A percentile compares a stretch with the other conserved stretches of the same genome.
These are phyloP conservation scores for Carassius auratus DNA, from an alignment of 2,113 vertebrate genomes.

Conservation along the genomic window DNA sequence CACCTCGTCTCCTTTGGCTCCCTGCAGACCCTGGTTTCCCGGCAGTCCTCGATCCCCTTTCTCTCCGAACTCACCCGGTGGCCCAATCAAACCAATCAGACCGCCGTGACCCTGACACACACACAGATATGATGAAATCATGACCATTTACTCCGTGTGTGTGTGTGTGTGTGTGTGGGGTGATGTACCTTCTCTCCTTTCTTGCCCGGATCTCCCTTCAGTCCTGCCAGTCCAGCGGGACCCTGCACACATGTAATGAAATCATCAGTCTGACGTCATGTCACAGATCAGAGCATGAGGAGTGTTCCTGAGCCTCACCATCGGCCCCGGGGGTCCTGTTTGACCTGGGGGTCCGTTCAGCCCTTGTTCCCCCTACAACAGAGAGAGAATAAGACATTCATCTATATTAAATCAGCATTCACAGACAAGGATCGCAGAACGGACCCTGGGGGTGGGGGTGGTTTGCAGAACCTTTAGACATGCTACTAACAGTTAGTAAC, in stretches of 20 bases:
- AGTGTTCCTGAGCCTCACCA: constrained; percentile 77
- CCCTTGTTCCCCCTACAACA: constrained; percentile 92
- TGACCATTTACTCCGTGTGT: background rate
- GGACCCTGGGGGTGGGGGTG: no score
- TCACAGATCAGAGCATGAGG: background rate
- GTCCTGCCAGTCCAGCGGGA: constrained; percentile 88
- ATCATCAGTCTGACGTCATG: background rate
- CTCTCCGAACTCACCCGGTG: constrained; percentile 92
- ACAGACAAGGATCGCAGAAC: background rate
- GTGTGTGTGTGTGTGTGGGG: background rate
- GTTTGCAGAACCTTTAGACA: no score
- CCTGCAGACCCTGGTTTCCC: constrained; percentile 86
- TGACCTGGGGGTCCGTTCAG: constrained; percentile 90
- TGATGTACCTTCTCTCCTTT: constrained; percentile 91
- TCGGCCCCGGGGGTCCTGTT: constrained; percentile 91
- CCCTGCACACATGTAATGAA: constrained; percentile 71
- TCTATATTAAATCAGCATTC: background rate
- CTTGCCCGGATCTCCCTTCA: constrained; percentile 91
- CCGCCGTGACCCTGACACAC: constrained; percentile 89
- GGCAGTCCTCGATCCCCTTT: constrained; percentile 95
- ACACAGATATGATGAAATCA: constrained; percentile 27
- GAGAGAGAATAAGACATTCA: background rate
- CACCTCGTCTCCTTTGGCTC: constrained; percentile 95
- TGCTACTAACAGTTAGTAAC: no score
- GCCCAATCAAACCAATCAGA: constrained; percentile 94